Percentiles rank a stretch among this genome's conserved stretches.
Evolutionary conservation across 2,888 invertebrate genomes (phyloP).

Genomic region (Mythimna pallens): DNA sequence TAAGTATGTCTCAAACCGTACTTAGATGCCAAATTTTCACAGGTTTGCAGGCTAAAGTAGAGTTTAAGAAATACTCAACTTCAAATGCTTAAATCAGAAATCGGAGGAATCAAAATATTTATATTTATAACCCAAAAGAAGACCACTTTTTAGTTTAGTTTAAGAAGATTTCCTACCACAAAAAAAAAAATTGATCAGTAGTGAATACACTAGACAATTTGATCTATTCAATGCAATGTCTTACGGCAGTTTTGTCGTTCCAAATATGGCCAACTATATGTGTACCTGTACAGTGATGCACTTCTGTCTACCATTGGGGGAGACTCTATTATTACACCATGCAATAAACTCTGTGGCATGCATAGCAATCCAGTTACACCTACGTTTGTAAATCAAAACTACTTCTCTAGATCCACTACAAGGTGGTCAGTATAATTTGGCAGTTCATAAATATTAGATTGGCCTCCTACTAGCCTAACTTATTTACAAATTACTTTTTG

Average conservation of each 20-base stretch:
- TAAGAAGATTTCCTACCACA: not conserved
- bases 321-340: conserved; percentile 4
- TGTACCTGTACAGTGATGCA: conserved; percentile 16
- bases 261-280: not conserved
- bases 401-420: conserved; percentile 3
- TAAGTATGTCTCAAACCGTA: too few relatives aligned
- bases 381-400: conserved; percentile 15
- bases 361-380: conserved; percentile 41
- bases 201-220: not conserved
- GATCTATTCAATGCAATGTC: not conserved
- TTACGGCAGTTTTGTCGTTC: not conserved
- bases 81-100: too few relatives aligned
- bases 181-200: not conserved
- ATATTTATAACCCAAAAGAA: not conserved
- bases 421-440: conserved; percentile 36
- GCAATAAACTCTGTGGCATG: conserved; percentile 5
- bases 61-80: too few relatives aligned
- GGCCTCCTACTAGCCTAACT: not conserved
- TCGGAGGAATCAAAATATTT: too few relatives aligned
- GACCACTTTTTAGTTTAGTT: not conserved
- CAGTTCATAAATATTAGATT: conserved; percentile 1
- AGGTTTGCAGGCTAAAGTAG: too few relatives aligned
- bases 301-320: conserved; percentile 1
- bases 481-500: conserved; percentile 1
- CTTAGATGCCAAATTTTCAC: too few relatives aligned